Evolutionary conservation across 2,888 invertebrate genomes (phyloP).

Genomic region (Gryllus longicercus): DNA sequence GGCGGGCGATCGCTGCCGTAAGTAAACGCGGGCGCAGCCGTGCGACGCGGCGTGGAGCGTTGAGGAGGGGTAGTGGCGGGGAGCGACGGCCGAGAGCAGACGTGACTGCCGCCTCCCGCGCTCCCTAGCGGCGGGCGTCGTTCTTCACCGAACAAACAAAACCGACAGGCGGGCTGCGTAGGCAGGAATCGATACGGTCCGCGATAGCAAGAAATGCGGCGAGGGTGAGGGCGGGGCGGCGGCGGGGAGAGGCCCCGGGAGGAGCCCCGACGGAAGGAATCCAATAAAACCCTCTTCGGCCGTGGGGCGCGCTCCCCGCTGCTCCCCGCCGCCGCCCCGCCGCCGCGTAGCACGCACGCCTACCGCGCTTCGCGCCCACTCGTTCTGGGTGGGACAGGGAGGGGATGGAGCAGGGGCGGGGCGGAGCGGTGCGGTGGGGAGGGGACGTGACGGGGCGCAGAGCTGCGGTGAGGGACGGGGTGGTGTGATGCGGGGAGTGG

Average conservation of each 20-base stretch:
- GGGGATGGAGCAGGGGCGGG: too few species aligned
- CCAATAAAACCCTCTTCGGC: background rate
- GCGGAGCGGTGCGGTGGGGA: too few species aligned
- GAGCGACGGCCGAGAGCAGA: too few species aligned
- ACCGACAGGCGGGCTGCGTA: background rate
- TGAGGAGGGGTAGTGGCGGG: too few species aligned
- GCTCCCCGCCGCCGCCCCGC: too few species aligned
- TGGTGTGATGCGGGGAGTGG: too few species aligned
- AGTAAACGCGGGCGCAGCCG: too few species aligned
- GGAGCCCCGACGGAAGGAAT: constrained; percentile 17
- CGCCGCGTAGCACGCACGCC: background rate
- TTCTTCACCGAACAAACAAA: constrained; percentile 6
- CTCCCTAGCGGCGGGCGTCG: background rate
- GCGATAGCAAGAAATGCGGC: background rate
- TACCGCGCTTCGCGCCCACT: background rate
- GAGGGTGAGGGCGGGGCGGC: background rate
- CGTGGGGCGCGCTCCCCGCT: background rate
- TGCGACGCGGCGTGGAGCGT: too few species aligned
- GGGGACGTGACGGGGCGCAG: too few species aligned
- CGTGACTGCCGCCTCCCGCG: background rate
- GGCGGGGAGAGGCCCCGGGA: background rate
- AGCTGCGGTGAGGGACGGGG: too few species aligned
- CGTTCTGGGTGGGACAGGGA: too few species aligned
- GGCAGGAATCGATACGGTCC: background rate
- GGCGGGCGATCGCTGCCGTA: too few species aligned